These are phyloP conservation scores for Myzus persicae DNA, from an alignment of 1,140 invertebrate genomes.

Conservation along the genomic window DNA sequence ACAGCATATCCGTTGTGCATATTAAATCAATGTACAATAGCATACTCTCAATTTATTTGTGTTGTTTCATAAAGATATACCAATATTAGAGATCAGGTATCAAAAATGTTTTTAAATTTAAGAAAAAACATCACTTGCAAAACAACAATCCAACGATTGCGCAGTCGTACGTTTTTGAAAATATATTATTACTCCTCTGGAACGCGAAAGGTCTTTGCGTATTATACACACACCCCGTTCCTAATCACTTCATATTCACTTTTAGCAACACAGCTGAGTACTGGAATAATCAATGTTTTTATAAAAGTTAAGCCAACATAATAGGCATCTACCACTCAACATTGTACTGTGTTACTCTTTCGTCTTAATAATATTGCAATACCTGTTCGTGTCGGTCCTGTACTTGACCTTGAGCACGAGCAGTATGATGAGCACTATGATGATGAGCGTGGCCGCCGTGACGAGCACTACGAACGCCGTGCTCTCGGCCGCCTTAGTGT, in stretches of 20 bases:
- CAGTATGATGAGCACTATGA: conserved; percentile 88
- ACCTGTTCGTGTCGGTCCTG: conserved; percentile 72
- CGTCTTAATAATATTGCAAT: background rate
- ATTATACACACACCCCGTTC: background rate
- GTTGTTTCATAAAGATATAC: too few species aligned
- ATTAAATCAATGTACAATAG: too few species aligned
- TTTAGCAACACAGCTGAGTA: background rate
- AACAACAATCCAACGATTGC: background rate
- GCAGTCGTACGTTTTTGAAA: background rate
- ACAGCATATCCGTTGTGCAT: background rate
- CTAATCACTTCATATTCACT: background rate
- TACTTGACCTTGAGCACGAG: conserved; percentile 90
- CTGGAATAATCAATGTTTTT: too few species aligned
- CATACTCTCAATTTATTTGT: too few species aligned
- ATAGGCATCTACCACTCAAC: too few species aligned
- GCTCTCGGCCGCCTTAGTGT: conserved; percentile 76
- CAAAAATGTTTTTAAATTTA: too few species aligned
- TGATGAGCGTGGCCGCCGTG: conserved; percentile 89
- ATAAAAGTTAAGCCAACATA: background rate
- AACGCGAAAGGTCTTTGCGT: too few species aligned
- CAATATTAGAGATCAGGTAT: too few species aligned
- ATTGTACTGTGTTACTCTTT: background rate
- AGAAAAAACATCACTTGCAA: background rate
- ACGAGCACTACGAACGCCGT: conserved; percentile 85
- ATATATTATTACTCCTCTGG: too few species aligned